Evolutionary conservation across 2,888 invertebrate genomes (phyloP).

Genomic region (Epinotia demarniana): DNA sequence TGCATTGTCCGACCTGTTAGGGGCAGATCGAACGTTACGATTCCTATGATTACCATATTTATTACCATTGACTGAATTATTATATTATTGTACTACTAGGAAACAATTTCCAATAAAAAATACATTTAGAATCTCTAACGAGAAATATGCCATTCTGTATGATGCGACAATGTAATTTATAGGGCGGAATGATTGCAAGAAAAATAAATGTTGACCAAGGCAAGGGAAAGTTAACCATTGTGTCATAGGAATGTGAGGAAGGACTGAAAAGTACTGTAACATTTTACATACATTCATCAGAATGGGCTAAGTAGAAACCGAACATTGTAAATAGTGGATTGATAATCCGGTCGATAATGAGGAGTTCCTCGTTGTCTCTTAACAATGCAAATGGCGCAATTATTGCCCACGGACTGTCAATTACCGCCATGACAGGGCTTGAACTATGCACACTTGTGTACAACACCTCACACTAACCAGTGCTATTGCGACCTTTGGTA

Average conservation of each 20-base stretch:
- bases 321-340: constrained; percentile 37
- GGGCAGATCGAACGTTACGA: background rate
- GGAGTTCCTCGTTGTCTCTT: constrained; percentile 59
- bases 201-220: too few species aligned
- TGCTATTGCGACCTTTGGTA: background rate
- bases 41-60: background rate
- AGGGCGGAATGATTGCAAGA: too few species aligned
- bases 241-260: too few species aligned
- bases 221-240: too few species aligned
- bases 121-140: too few species aligned
- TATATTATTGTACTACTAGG: too few species aligned
- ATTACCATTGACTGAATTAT: too few species aligned
- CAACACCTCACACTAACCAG: background rate
- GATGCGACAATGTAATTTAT: too few species aligned
- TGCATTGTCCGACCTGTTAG: background rate
- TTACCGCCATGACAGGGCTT: constrained; percentile 38
- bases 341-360: constrained; percentile 53
- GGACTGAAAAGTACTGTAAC: too few species aligned
- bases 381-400: constrained; percentile 51
- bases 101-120: too few species aligned
- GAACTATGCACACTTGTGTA: background rate
- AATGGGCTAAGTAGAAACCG: background rate
- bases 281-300: too few species aligned
- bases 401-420: constrained; percentile 33
- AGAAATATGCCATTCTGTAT: too few species aligned